Conservation (phyloP, 2,888 invertebrate genomes). For the Brachyptera putata region DNA sequence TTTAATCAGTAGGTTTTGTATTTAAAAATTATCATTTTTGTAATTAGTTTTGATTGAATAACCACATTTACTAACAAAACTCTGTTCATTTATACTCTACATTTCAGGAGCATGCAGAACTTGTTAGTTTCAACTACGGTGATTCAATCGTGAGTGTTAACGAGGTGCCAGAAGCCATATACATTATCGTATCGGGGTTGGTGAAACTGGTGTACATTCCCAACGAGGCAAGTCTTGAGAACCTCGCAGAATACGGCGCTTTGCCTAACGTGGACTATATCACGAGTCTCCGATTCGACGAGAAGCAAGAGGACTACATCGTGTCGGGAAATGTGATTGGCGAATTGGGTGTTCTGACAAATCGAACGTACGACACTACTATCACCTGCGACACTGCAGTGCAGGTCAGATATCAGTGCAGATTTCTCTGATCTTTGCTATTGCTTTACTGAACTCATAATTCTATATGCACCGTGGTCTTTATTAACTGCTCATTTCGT, state of each 20-base stretch:
- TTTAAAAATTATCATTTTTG: background rate
- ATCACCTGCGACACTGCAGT: conserved; percentile 57
- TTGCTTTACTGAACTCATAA: no score
- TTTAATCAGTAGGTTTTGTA: no score
- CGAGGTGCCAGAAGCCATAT: background rate
- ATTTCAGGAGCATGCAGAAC: background rate
- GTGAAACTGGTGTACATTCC: conserved; percentile 16
- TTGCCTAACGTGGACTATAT: conserved; percentile 55
- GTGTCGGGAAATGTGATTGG: conserved; percentile 59
- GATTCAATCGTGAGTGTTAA: background rate
- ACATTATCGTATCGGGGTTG: conserved; percentile 5
- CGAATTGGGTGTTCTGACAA: conserved; percentile 56
- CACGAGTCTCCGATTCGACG: conserved; percentile 48
- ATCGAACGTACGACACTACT: conserved; percentile 53
- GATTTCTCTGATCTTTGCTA: no score
- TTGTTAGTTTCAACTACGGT: background rate
- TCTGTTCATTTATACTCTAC: no score
- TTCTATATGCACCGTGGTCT: no score
- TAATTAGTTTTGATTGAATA: no score
- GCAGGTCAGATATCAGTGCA: conserved; percentile 46
- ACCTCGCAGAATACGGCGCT: conserved; percentile 47
- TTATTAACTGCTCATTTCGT: no score
- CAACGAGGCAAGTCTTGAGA: conserved; percentile 31
- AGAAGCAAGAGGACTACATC: conserved; percentile 52
- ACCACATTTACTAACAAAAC: no score